Percentiles rank a stretch among this genome's conserved stretches.
phyloP scores from a whole-genome alignment of 1,140 invertebrate genomes.

The Formica exsecta region DNA sequence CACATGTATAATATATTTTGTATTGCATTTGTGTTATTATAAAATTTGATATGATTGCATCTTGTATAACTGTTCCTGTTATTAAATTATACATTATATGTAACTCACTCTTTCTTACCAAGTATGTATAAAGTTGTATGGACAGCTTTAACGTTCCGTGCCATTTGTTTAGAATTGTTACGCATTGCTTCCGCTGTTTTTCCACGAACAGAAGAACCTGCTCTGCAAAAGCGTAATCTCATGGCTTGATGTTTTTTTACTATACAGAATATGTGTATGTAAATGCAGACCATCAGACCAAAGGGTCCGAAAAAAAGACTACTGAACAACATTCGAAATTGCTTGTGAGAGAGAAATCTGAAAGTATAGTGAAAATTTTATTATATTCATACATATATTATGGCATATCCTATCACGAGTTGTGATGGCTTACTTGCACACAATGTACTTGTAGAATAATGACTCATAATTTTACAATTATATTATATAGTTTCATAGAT shows the following conservation, averaged over 20 bases:
- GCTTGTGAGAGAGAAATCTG: constrained; percentile 33
- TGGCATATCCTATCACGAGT: too few relatives aligned
- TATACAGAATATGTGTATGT: constrained; percentile 88
- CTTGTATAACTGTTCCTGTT: neutral
- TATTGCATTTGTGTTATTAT: neutral
- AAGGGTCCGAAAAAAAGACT: constrained; percentile 86
- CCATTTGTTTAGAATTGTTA: constrained; percentile 77
- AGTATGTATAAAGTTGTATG: constrained; percentile 90
- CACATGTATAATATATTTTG: too few relatives aligned
- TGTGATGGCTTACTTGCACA: neutral
- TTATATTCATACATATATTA: neutral
- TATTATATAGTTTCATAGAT: too few relatives aligned
- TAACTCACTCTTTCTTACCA: constrained; percentile 71
- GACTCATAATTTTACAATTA: neutral
- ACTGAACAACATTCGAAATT: constrained; percentile 86
- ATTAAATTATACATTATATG: neutral
- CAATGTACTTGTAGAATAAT: neutral
- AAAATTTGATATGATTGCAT: neutral
- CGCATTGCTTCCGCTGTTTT: constrained; percentile 13
- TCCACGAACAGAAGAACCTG: neutral
- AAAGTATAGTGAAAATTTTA: neutral
- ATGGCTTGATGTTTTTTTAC: constrained; percentile 87
- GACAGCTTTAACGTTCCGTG: constrained; percentile 89
- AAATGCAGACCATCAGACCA: constrained; percentile 88
- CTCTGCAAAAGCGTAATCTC: constrained; percentile 83